Evolutionary conservation across 2,113 vertebrate species (phyloP).

Genomic region (Eidolon helvum): DNA sequence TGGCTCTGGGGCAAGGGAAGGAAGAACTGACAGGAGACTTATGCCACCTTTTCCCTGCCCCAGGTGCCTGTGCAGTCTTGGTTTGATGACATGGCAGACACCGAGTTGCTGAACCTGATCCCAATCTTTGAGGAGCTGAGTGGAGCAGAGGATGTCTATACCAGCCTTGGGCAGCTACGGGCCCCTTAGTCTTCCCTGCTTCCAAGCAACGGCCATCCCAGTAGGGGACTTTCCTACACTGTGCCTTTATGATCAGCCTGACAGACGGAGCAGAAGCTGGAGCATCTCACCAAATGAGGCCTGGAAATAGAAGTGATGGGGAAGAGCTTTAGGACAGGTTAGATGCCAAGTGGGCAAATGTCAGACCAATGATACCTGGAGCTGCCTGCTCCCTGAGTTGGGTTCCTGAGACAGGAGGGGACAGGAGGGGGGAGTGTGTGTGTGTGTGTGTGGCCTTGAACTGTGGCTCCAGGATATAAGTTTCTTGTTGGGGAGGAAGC

Average conservation of each 20-base stretch:
- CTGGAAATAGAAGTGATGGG: neutral
- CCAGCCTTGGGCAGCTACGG: constrained; percentile 88
- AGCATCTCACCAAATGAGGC: constrained; percentile 7
- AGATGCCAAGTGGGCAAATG: neutral
- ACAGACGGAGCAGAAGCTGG: constrained; percentile 55
- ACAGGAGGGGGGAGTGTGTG: neutral
- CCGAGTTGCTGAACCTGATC: constrained; percentile 91
- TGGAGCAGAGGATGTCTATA: constrained; percentile 88
- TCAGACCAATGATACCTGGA: neutral
- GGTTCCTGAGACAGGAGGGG: neutral
- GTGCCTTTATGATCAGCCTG: constrained; percentile 80
- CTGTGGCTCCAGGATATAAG: neutral
- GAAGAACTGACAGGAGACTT: neutral
- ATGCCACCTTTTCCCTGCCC: neutral
- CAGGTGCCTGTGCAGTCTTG: constrained; percentile 93
- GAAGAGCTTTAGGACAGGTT: constrained; percentile 41
- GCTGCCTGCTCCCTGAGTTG: neutral
- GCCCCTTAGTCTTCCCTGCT: constrained; percentile 80
- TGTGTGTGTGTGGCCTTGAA: neutral
- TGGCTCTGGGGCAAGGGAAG: neutral
- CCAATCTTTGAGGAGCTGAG: constrained; percentile 93
- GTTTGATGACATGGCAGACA: constrained; percentile 94
- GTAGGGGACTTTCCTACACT: constrained; percentile 76
- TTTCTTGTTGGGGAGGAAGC: constrained; percentile 2
- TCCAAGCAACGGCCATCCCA: constrained; percentile 34